A percentile compares a stretch with the other conserved stretches of the same genome.
Evolutionary conservation across 1,140 invertebrate species (phyloP).

Genomic region (Bombus haemorrhoidalis): DNA sequence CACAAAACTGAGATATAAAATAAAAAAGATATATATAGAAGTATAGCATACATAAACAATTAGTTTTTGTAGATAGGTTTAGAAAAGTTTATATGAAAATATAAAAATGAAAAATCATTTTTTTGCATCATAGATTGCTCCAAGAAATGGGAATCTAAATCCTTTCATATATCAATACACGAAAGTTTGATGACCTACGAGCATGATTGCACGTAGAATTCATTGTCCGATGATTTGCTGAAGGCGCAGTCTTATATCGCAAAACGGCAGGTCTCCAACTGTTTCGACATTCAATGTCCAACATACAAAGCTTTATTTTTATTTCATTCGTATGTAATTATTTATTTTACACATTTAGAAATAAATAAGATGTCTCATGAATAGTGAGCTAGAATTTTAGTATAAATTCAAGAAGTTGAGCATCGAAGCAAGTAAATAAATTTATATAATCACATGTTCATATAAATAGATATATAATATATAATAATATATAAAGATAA

Average conservation of each 20-base stretch:
- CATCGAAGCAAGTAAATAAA: no score
- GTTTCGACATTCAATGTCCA: background rate
- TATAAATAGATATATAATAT: background rate
- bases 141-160: background rate
- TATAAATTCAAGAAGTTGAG: no score
- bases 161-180: background rate
- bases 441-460: no score
- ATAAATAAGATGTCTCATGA: no score
- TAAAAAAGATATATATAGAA: background rate
- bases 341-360: no score
- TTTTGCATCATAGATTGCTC: background rate
- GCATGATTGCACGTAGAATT: constrained; percentile 21
- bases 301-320: no score
- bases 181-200: constrained; percentile 18
- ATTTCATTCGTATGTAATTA: no score
- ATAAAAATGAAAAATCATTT: background rate
- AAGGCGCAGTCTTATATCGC: constrained; percentile 29
- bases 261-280: background rate
- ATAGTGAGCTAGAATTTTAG: no score
- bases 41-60: background rate
- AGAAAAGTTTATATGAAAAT: background rate
- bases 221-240: constrained; percentile 48
- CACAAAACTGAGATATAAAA: background rate
- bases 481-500: background rate
- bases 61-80: background rate